Percentiles rank a stretch among this genome's conserved stretches.
Evolutionary conservation across 2,113 vertebrate species (phyloP).

Genomic region (Larimichthys polyactis): DNA sequence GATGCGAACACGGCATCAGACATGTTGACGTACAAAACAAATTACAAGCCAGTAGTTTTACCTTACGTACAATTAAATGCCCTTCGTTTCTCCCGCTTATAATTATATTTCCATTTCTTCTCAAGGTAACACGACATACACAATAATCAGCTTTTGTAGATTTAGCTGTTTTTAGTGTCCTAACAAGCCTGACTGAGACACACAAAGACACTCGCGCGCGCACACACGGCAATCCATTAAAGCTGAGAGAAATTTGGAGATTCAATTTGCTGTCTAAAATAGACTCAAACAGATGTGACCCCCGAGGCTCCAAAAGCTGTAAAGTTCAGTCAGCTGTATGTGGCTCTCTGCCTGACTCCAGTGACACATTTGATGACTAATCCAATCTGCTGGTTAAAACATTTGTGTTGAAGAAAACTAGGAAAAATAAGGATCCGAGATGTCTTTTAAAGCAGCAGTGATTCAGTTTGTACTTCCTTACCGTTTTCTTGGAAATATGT

Average conservation of each 20-base stretch:
- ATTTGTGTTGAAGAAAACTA: neutral
- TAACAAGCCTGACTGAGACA: neutral
- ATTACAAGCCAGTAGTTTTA: neutral
- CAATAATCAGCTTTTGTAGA: neutral
- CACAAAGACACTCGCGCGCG: neutral
- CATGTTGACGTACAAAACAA: neutral
- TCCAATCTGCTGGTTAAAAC: conserved; percentile 16
- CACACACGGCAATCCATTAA: neutral
- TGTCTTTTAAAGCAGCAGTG: neutral
- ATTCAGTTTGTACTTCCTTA: neutral
- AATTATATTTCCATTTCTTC: neutral
- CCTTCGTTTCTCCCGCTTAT: neutral
- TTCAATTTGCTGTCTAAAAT: conserved; percentile 20
- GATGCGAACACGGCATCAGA: neutral
- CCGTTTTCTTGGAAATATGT: neutral
- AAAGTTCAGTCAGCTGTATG: neutral
- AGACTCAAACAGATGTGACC: conserved; percentile 23
- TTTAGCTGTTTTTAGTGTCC: neutral
- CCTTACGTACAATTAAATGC: neutral
- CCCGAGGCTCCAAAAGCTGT: conserved; percentile 11
- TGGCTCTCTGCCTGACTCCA: neutral
- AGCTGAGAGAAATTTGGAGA: conserved; percentile 24
- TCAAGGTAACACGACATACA: neutral
- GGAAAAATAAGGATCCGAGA: neutral
- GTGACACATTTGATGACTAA: conserved; percentile 27